Evolutionary conservation across 1,140 invertebrate species (phyloP).

Genomic region (Solenopsis invicta): DNA sequence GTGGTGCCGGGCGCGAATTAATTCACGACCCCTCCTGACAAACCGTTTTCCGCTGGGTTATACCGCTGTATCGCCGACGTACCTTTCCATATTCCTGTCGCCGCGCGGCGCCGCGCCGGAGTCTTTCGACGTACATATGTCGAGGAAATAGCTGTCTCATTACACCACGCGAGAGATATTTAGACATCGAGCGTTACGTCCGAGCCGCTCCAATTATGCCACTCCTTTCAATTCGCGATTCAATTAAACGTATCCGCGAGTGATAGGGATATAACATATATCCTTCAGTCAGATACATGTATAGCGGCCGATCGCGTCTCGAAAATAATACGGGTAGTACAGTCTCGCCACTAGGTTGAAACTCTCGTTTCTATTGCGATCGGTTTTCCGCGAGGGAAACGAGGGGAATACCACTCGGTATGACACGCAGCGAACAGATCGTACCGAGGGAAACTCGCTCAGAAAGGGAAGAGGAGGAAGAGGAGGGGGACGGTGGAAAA

Average conservation of each 20-base stretch:
- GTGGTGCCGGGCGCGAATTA: constrained; percentile 70
- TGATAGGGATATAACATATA: not conserved
- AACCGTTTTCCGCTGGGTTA: constrained; percentile 67
- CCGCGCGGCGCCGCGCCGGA: too few relatives aligned
- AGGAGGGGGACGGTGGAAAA: constrained; percentile 21
- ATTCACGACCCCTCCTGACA: constrained; percentile 77
- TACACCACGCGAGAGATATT: not conserved
- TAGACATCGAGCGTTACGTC: not conserved
- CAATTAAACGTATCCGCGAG: not conserved
- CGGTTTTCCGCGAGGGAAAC: constrained; percentile 4
- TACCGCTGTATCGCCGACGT: not conserved
- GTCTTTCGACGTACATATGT: not conserved
- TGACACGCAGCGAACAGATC: constrained; percentile 19
- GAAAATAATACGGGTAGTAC: not conserved
- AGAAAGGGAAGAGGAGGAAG: not conserved
- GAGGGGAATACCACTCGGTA: not conserved
- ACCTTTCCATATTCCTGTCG: not conserved
- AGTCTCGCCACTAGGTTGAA: constrained; percentile 6
- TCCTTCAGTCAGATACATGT: not conserved
- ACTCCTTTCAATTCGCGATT: not conserved
- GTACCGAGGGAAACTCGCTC: not conserved
- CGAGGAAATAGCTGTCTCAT: not conserved
- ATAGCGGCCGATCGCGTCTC: not conserved
- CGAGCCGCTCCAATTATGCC: not conserved
- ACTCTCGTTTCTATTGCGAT: not conserved